Base-by-base conservation (phyloP, 2,113 vertebrate species). In the Hemibagrus wyckioides region DNA sequence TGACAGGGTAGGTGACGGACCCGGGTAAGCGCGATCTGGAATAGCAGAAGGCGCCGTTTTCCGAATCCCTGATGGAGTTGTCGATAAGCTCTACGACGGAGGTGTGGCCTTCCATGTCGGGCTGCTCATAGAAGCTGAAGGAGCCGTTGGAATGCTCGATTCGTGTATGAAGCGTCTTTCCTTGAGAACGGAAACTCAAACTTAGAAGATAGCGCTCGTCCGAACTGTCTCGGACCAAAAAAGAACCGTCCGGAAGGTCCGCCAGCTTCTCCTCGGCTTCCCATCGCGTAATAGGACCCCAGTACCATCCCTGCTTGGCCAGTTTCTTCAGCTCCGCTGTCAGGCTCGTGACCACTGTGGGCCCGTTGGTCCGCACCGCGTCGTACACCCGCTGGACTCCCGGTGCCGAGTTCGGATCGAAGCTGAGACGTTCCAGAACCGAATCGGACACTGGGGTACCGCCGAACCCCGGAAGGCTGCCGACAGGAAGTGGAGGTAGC, bases 71-170 rank as follows among this genome's bases (percentile, higher is more conserved):
- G 92, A 99, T 96, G 25, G 98, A 99, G 91, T 98, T 97, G 92
- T 99, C 97, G 23, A 99, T 99, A 88, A 99, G 95, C 90, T 99
- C 97, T 33, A 99, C 98, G 77, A 99, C 99, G 57, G 98, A 99
- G 0, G 97, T 98, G 90, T 99, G 98, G 89, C 98, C 98, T 90
- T 99, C 98, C 89, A 99, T 97, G 63, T 99, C 98, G 0, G 98
- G 98, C 89, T 99, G 98, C 93, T 99, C 98, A 4, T 99, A 99
- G 93, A 99, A 99, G 94, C 98, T 99, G 94, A 99, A 99, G 85
- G 98, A 96, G 89, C 98, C 98, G 0, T 99, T 99, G 17, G 98
- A 99, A 94, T 99, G 98, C 92, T 99, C 98, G 1, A 99, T 99
- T 89, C 98, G 95, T 30, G 98, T 99, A 94, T 99, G 98, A 88